Evolutionary conservation across 2,888 invertebrate genomes (phyloP).

Genomic region (Capitulum mitella): DNA sequence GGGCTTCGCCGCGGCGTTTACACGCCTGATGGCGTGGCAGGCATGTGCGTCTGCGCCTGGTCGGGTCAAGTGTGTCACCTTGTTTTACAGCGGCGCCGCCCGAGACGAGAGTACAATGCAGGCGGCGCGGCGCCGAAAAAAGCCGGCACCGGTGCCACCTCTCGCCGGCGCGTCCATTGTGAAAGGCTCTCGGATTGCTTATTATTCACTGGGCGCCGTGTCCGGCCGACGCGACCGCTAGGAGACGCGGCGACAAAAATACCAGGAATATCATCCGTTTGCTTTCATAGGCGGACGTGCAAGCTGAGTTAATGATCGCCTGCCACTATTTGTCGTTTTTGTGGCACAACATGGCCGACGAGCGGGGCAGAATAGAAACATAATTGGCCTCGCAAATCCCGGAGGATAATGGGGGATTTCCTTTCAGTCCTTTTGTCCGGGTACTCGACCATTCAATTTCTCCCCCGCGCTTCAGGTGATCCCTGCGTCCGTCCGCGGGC

Average conservation of each 20-base stretch:
- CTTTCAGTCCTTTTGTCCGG: background rate
- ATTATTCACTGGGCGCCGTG: background rate
- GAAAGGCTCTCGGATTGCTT: background rate
- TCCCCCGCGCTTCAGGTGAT: background rate
- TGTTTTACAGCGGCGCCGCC: background rate
- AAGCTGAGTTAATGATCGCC: background rate
- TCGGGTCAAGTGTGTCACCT: background rate
- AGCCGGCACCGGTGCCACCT: background rate
- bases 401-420: conserved; percentile 14
- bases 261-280: background rate
- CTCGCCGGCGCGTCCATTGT: background rate
- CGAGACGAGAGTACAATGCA: background rate
- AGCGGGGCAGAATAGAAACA: background rate
- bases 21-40: background rate
- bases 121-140: background rate
- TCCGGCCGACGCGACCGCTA: background rate
- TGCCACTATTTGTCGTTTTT: background rate
- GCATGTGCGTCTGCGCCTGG: background rate
- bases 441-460: background rate
- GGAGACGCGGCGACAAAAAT: background rate
- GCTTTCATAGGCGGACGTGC: background rate
- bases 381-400: background rate
- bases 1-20: background rate
- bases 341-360: background rate
- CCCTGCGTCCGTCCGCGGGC: background rate